phyloP scores from a whole-genome alignment of 2,113 vertebrate species.

The Pampusana beccarii region DNA sequence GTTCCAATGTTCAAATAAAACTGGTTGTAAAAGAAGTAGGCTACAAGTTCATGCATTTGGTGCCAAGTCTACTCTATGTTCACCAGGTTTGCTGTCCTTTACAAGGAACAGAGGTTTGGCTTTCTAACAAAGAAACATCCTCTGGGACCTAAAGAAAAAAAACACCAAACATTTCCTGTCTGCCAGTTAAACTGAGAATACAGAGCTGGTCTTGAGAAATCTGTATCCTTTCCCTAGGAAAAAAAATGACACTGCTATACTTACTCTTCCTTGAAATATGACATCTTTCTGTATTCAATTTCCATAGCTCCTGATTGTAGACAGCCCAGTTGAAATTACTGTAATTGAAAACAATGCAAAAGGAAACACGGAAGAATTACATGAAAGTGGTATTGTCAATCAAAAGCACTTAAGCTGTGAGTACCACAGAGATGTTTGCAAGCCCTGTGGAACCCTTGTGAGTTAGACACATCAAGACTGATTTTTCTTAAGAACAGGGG shows the following conservation, averaged over 20 bases:
- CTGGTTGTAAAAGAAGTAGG: neutral
- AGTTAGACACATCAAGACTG: neutral
- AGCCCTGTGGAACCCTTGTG: neutral
- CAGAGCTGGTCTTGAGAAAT: neutral
- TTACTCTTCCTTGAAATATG: neutral
- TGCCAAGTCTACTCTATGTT: constrained; percentile 35
- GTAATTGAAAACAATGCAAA: constrained; percentile 15
- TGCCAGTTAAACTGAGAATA: constrained; percentile 14
- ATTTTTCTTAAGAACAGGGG: neutral
- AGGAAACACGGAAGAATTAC: constrained; percentile 15
- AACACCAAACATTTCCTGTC: neutral
- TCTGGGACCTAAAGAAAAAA: constrained; percentile 9
- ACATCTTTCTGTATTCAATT: constrained; percentile 20
- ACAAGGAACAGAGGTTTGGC: constrained; percentile 39
- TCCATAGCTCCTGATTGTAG: neutral
- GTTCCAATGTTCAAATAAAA: neutral
- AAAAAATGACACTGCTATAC: neutral
- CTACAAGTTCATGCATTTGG: constrained; percentile 12
- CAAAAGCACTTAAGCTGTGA: neutral
- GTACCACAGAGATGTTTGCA: neutral
- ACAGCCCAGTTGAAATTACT: neutral
- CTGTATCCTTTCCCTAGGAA: neutral
- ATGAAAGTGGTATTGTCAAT: neutral
- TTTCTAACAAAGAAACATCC: constrained; percentile 60
- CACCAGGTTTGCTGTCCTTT: constrained; percentile 29